Base-by-base conservation (phyloP, 2,888 invertebrate species). In the Thereva unica region DNA sequence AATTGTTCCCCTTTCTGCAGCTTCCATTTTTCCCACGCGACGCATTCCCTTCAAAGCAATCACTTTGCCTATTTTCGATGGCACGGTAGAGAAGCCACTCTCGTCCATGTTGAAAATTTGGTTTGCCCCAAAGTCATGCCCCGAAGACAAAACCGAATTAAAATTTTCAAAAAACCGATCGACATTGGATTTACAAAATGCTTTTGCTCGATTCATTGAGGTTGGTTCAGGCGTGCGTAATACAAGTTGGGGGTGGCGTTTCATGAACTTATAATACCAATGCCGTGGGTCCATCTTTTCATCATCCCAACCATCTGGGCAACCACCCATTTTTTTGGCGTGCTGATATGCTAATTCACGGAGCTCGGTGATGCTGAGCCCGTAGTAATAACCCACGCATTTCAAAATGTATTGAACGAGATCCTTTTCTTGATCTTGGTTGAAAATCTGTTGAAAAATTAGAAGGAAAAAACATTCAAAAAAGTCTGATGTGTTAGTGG, bases 131-230 rank as follows among this genome's bases (percentile, higher is more conserved):
- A 53, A 67, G 8, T 5, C 8, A 4, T 10, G 5, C 4, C 8
- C 45, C 34, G 5, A 8, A 23, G 23, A 23, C 10, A 54, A 35
- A 3, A 64, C 3, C 34, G 45, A 23, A 35, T 23, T 8, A 9
- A 67, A 53, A 64, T 67, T 53, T 7, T 47, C 12, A 37, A 64
- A 67, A 55, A 67, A 67, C 37, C 10, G 4, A 45, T 5, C 67
- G 9, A 68, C 68, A 50, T 65, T 68, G 9, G 34, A n/a, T 44
- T 35, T 52, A 49, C 54, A 59, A 53, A 71, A 71, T 45, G 54
- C 55, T 67, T 71, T 70, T 4, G 53, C 66, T 8, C 70, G 67
- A 67, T 84, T 82, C 38, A 45, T 23, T 12, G 9, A 42, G 7
- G 42, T 9, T 42, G 1, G 42, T 34, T 56, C 55, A 4, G 49